phyloP scores from a whole-genome alignment of 2,113 vertebrate species.

The Passer domesticus region DNA sequence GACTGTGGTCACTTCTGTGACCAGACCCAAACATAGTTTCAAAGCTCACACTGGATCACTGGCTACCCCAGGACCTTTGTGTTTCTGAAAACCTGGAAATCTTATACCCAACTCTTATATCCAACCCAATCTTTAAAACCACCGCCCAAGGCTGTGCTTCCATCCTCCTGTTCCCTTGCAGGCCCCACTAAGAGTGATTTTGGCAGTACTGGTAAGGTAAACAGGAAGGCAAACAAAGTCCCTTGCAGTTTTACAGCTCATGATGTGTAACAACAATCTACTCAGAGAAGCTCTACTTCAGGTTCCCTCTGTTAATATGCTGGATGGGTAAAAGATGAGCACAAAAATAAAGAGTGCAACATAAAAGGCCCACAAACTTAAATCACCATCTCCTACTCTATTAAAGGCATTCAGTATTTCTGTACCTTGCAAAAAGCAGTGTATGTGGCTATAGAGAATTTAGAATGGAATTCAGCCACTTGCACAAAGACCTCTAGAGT shows the following conservation, averaged over 20 bases:
- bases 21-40: not conserved
- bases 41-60: not conserved
- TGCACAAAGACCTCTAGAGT: not conserved
- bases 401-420: not conserved
- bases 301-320: not conserved
- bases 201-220: not conserved
- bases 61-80: accelerated
- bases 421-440: not conserved
- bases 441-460: not conserved
- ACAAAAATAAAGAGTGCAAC: not conserved
- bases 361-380: not conserved
- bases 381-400: not conserved
- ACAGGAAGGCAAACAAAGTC: not conserved
- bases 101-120: too few relatives aligned
- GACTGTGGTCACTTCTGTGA: not conserved
- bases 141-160: accelerated
- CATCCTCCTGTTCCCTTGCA: not conserved
- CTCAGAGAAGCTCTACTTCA: not conserved
- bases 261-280: not conserved
- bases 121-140: not conserved
- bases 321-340: not conserved
- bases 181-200: too few relatives aligned
- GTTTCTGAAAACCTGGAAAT: not conserved
- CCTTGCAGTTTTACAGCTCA: not conserved
- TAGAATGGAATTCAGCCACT: not conserved